These are phyloP conservation scores for Maniola hyperantus DNA, from an alignment of 2,888 invertebrate genomes.

Conservation along the genomic window DNA sequence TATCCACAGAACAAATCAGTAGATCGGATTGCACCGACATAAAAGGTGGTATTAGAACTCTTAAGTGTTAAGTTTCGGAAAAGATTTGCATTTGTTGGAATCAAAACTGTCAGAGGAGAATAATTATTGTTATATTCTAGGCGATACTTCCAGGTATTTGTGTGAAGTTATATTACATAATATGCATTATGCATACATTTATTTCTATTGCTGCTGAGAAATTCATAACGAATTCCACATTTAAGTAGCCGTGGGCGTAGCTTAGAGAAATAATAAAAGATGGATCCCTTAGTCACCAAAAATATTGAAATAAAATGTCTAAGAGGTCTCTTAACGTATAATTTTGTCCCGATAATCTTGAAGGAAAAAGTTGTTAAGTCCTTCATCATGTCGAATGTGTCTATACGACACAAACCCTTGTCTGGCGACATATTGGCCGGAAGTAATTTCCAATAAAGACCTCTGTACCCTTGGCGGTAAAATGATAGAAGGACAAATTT, in stretches of 20 bases:
- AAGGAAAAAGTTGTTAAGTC: conserved; percentile 35
- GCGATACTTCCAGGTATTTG: neutral
- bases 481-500: conserved; percentile 37
- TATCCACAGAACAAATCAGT: too few species aligned
- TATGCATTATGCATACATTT: neutral
- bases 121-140: neutral
- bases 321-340: conserved; percentile 22
- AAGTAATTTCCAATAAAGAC: conserved; percentile 43
- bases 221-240: neutral
- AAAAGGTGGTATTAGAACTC: too few species aligned
- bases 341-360: conserved; percentile 25
- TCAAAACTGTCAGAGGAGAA: too few species aligned
- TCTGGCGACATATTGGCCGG: conserved; percentile 41
- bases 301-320: conserved; percentile 18
- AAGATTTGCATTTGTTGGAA: too few species aligned
- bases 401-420: conserved; percentile 39
- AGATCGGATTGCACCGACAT: too few species aligned
- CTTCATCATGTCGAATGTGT: conserved; percentile 40
- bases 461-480: conserved; percentile 33
- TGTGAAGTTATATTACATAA: neutral
- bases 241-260: neutral
- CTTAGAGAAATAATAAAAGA: conserved; percentile 15
- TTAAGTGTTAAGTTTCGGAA: too few species aligned
- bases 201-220: neutral
- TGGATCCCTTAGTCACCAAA: conserved; percentile 19